These are phyloP conservation scores for Melitaea cinxia DNA, from an alignment of 1,140 invertebrate species.

Conservation along the genomic window DNA sequence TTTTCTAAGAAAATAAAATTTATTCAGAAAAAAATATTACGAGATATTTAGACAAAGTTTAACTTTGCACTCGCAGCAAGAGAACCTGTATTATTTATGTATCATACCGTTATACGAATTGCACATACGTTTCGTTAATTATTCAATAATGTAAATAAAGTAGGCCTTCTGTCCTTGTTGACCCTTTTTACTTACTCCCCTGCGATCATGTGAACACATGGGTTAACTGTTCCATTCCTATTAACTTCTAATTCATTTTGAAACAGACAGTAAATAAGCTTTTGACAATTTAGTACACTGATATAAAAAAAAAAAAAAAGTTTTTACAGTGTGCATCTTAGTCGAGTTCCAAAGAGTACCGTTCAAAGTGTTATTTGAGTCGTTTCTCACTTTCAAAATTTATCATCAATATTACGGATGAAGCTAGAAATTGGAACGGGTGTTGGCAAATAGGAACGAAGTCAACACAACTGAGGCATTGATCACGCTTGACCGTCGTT, in stretches of 20 bases:
- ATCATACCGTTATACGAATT: background rate
- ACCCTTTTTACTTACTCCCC: no score
- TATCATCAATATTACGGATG: slow-evolving; percentile 1
- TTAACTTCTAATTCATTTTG: no score
- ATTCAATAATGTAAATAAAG: no score
- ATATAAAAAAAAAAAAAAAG: no score
- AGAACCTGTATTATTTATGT: background rate
- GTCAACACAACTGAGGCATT: slow-evolving; percentile 21
- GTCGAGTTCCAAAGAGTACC: background rate
- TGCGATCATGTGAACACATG: no score
- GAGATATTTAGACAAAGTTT: no score
- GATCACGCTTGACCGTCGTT: slow-evolving; percentile 21
- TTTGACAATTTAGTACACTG: no score
- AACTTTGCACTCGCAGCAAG: no score
- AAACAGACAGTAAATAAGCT: no score
- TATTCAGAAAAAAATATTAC: background rate
- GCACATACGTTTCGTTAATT: background rate
- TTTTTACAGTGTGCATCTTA: no score
- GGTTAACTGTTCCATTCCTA: no score
- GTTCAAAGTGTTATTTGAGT: background rate
- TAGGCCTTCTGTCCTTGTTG: no score
- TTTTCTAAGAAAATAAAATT: background rate
- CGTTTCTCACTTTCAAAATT: background rate
- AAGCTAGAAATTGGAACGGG: slow-evolving; percentile 14
- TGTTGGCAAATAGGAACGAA: slow-evolving; percentile 24